Evolutionary conservation across 2,113 vertebrate species (phyloP).

Genomic region (Rhinichthys klamathensis): DNA sequence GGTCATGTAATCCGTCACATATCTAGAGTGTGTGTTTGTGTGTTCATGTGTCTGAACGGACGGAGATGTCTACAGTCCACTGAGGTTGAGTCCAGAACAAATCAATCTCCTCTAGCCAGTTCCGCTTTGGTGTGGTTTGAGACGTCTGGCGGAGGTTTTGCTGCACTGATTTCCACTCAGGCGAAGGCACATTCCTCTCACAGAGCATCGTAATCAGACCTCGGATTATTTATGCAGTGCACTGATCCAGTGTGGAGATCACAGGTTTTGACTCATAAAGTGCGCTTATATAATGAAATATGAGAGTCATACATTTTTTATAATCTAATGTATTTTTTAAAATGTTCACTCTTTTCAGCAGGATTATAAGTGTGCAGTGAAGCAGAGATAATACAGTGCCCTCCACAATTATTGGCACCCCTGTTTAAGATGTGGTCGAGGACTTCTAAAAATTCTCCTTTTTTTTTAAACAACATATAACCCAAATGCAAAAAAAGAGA

Average conservation of each 20-base stretch:
- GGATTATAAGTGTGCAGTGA: neutral
- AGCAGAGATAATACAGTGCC: neutral
- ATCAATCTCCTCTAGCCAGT: neutral
- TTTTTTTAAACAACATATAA: too few relatives aligned
- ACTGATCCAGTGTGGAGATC: neutral
- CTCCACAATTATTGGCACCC: too few relatives aligned
- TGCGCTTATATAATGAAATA: neutral
- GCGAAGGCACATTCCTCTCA: neutral
- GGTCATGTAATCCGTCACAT: neutral
- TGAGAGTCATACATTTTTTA: neutral
- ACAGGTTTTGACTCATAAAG: neutral
- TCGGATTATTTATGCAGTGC: constrained; percentile 13
- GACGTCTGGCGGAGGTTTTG: neutral
- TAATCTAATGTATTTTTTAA: neutral
- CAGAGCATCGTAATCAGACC: constrained; percentile 8
- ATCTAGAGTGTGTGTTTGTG: neutral
- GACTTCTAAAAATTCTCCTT: too few relatives aligned
- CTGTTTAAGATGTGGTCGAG: too few relatives aligned
- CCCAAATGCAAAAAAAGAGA: too few relatives aligned
- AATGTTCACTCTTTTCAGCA: neutral
- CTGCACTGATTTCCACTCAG: neutral
- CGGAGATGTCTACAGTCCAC: neutral
- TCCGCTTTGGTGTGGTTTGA: constrained; percentile 8
- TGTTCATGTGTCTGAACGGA: constrained; percentile 1
- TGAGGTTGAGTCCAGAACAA: neutral